Conservation (phyloP, 2,797 vertebrate species). For the Hapalemur alaotrensis region DNA sequence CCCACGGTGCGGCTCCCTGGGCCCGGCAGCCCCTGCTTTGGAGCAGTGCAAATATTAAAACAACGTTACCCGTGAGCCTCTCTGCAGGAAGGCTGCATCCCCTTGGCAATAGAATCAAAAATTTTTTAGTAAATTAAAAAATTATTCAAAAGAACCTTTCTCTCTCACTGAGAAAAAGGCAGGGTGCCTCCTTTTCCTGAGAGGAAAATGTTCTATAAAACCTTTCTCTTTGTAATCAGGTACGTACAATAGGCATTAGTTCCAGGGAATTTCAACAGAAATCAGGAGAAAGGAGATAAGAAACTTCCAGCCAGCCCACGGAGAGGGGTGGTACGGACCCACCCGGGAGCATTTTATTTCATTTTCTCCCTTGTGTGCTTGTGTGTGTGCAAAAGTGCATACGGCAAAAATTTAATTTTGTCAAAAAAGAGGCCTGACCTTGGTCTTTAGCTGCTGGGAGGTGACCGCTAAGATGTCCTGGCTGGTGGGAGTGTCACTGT, state of each 20-base stretch:
- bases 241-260: not conserved
- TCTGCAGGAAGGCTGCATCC: not conserved
- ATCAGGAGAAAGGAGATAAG: not conserved
- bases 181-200: slow-evolving; percentile 5
- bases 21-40: rapidly evolving
- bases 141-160: slow-evolving; percentile 49
- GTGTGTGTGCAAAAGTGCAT: too few relatives aligned
- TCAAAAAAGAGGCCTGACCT: not conserved
- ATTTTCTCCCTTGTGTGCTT: not conserved
- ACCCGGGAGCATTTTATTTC: rapidly evolving
- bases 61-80: not conserved
- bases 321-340: not conserved
- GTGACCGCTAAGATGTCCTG: not conserved
- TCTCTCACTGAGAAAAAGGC: slow-evolving; percentile 27
- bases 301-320: not conserved
- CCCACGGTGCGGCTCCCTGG: rapidly evolving
- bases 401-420: not conserved
- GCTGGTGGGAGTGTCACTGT: not conserved
- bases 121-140: slow-evolving; percentile 55
- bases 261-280: slow-evolving; percentile 3
- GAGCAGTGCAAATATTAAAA: not conserved
- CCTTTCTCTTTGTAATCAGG: not conserved
- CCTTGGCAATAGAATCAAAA: not conserved
- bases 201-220: not conserved
- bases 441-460: not conserved